Evolutionary conservation across 2,113 vertebrate genomes (phyloP), one percentile per base, ranked within the genome.

Genomic region (Orthochromis malagaraziensis): DNA sequence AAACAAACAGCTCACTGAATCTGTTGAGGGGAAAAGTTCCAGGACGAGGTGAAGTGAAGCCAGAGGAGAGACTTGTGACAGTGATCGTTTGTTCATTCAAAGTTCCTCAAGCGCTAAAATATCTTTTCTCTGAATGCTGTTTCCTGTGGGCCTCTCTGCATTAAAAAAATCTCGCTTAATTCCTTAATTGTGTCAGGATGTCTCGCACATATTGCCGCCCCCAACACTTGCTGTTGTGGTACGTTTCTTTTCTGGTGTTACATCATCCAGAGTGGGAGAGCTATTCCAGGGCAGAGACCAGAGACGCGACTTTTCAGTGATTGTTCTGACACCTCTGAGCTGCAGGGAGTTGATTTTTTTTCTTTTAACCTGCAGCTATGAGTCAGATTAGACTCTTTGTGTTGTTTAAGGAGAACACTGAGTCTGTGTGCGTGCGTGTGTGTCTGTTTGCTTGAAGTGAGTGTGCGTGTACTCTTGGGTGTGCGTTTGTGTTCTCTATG

Each of bases 261-360:
- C 93, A 87, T 93, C 91, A 94, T 92, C 80, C 17, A 7, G 60
- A 81, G 84, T 58, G 26, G 19, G 7, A 75, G 87, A n/a, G 88
- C 82, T 90, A 83, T 92, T 94, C 84, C 47, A 87, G 82, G 87
- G 88, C 83, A 75, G 75, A 87, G 83, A 84, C 81, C 77, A 68
- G 87, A 90, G 81, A 93, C 82, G 10, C 14, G 45, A 89, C 91
- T 89, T 90, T 84, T n/a, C 73, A 63, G 82, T 88, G 89, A 93
- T 93, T 92, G 92, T 86, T 93, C 68, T 90, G 92, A 94, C 93
- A 94, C 88, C 77, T 83, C 83, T 9, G 90, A 88, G 90, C 95
- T 91, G 81, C 82, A 90, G 94, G 92, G 94, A 95, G 89, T 83
- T 93, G 88, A 87, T 94, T 86, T 94, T 91, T 91, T 65, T 29